Evolutionary conservation across 2,888 invertebrate species (phyloP), one percentile per base, ranked within the genome.

Genomic region (Megamerina dolium): DNA sequence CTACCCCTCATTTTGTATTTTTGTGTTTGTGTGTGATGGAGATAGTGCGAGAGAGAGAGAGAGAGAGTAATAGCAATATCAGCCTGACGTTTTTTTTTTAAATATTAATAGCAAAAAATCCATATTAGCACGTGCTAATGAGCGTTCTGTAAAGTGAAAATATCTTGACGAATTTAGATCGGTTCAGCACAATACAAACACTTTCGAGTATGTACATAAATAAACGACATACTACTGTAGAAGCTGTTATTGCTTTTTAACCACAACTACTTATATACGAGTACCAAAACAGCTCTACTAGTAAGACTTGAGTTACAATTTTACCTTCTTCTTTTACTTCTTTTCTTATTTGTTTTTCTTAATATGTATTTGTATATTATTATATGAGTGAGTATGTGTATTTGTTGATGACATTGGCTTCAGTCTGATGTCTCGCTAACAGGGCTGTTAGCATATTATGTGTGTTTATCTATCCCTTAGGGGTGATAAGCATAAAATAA

Each of bases 121-220:
- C 52, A 45, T 49, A 57, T 61, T 55, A 59, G 58, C 57, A 59
- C 57, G 57, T 59, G 59, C 57, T 61, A 57, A 61, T 59, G 59
- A 60, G 57, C 57, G 60, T 61, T 61, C 61, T 53, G 51, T 59
- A 54, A 60, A 59, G 58, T 60, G 60, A 60, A 59, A 59, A 60
- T 53, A 56, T 55, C 55, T 57, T 56, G n/a, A n/a, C n/a, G n/a
- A n/a, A n/a, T n/a, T n/a, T n/a, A n/a, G n/a, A n/a, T n/a, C n/a
- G n/a, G n/a, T n/a, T n/a, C n/a, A n/a, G n/a, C n/a, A n/a, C n/a
- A n/a, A n/a, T n/a, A n/a, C n/a, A n/a, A n/a, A n/a, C n/a, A n/a
- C n/a, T n/a, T n/a, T n/a, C n/a, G n/a, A n/a, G n/a, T n/a, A n/a
- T n/a, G n/a, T n/a, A n/a, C n/a, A n/a, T n/a, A n/a, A n/a, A n/a